Conservation (phyloP, 2,113 vertebrate species). For the Mustela nigripes region DNA sequence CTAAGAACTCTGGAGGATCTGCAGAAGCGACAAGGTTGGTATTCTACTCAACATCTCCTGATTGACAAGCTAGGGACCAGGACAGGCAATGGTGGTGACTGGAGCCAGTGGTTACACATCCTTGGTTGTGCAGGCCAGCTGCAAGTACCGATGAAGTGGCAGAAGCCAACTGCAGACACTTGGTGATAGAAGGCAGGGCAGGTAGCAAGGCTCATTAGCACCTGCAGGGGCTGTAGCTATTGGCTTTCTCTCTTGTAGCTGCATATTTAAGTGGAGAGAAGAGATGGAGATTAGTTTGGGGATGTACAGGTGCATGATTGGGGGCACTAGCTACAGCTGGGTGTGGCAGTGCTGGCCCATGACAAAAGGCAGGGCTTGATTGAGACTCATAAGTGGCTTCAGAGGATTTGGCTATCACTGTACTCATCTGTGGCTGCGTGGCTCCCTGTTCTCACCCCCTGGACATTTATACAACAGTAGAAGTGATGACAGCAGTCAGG, state of each 20-base stretch:
- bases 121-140: fast-evolving
- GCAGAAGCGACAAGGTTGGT: not conserved
- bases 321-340: not conserved
- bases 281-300: not conserved
- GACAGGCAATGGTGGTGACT: no score
- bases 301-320: not conserved
- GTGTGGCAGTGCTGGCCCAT: not conserved
- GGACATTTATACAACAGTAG: fast-evolving
- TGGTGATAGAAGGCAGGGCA: not conserved
- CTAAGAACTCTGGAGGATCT: no score
- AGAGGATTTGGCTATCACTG: not conserved
- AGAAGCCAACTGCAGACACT: not conserved
- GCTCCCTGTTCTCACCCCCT: fast-evolving
- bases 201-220: not conserved
- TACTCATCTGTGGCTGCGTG: not conserved
- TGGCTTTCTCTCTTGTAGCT: not conserved
- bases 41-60: not conserved
- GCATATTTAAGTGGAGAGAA: not conserved
- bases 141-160: not conserved
- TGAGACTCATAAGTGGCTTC: not conserved
- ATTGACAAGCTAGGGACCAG: not conserved
- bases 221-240: not conserved
- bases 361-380: not conserved
- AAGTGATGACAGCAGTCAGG: not conserved
- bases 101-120: not conserved